Evolutionary conservation across 2,797 vertebrate species (phyloP), one percentile per base, ranked within the genome.

Genomic region (Cichlasoma orientale): DNA sequence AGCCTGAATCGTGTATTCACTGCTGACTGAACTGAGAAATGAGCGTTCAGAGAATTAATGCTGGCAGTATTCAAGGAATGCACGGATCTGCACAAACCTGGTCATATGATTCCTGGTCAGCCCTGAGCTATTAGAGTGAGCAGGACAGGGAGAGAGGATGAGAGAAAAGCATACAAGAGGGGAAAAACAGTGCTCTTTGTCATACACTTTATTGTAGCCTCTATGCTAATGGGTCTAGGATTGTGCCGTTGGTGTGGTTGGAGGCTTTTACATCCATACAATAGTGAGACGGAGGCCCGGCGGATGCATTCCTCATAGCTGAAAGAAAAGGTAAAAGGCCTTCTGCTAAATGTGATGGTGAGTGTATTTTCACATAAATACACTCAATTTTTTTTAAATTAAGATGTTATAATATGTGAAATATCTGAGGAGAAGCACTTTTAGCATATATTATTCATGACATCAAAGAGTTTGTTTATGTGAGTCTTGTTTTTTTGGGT

Each of bases 41-140:
- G 69, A 61, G n/a, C 66, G 78, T 80, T 86, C 72, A 84, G 68
- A 73, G 38, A 83, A 78, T 84, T 61, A 84, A 82, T 78, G 56
- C 68, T 75, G 73, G 56, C 85, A 85, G 61, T 16, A 56, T 10
- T 69, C 47, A 74, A 82, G 82, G 70, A 82, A 38, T 50, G 75
- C 25, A 50, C 54, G 59, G 75, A 81, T 82, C 84, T 78, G 80
- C 75, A 83, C 82, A 70, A 80, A 84, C 50, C 58, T 13, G 13
- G 88, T 94, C 91, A 95, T 88, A 90, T 94, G 93, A 95, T 89
- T 78, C 52, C 74, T 74, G 82, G 90, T 94, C 92, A 92, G 86
- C 71, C 71, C 70, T 83, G 41, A 89, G 85, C 56, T 86, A 88
- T 93, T 90, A 91, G 70, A 70, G 76, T 73, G 79, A 77, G 82